phyloP scores from a whole-genome alignment of 2,113 vertebrate genomes.

The Haliaeetus leucogaster region DNA sequence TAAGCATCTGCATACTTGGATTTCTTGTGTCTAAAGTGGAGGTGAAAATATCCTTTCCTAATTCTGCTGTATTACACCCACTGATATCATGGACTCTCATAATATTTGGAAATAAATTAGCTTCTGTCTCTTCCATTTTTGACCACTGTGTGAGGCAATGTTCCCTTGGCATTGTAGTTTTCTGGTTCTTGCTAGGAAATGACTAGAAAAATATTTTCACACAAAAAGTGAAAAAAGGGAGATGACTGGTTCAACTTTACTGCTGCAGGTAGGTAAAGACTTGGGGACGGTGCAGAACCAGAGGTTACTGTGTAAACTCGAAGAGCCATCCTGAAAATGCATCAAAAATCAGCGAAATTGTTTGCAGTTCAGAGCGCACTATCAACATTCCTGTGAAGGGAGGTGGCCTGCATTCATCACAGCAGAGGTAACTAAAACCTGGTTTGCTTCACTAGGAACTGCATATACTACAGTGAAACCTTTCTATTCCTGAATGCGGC shows the following conservation, averaged over 20 bases:
- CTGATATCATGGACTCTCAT: background rate
- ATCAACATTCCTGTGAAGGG: background rate
- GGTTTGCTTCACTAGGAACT: background rate
- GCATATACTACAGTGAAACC: background rate
- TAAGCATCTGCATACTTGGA: background rate
- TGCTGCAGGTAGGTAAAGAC: background rate
- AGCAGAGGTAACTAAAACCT: background rate
- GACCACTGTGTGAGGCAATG: background rate
- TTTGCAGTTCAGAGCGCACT: background rate
- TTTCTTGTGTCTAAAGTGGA: background rate
- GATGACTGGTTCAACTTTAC: background rate
- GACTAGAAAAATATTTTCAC: background rate
- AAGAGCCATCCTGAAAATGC: background rate
- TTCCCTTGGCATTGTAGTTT: background rate
- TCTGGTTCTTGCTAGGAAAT: background rate
- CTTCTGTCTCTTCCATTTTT: background rate
- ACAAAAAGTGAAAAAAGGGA: background rate
- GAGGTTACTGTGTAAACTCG: background rate
- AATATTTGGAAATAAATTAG: background rate
- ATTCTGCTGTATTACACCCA: background rate
- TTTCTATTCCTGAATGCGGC: background rate
- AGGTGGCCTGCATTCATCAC: background rate
- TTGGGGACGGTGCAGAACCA: background rate
- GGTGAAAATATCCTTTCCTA: background rate
- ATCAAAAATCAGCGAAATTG: background rate